phyloP scores from a whole-genome alignment of 2,113 vertebrate species.

The Ardeotis arabs region DNA sequence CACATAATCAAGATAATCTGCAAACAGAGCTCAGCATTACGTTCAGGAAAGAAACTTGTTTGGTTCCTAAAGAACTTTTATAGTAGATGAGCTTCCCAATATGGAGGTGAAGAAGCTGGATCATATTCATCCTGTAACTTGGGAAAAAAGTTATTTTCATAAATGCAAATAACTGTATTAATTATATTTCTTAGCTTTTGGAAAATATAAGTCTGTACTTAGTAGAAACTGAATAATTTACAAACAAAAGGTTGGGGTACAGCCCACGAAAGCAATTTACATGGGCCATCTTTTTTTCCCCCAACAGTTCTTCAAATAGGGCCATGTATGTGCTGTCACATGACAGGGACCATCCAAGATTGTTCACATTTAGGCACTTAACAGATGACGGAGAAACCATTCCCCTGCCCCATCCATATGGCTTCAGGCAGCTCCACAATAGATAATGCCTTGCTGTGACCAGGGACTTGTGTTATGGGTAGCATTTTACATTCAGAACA shows the following conservation, averaged over 20 bases:
- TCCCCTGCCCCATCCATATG: not conserved
- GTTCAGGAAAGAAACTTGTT: not conserved
- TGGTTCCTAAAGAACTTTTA: not conserved
- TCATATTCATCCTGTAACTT: not conserved
- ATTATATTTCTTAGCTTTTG: not conserved
- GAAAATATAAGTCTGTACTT: not conserved
- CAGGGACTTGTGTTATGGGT: not conserved
- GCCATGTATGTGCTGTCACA: fast-evolving
- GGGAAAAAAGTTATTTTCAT: not conserved
- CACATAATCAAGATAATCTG: not conserved
- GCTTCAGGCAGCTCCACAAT: not conserved
- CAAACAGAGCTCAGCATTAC: not conserved
- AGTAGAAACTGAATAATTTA: not conserved
- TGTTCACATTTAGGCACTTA: not conserved
- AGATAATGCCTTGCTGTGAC: not conserved
- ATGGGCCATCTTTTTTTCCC: not conserved
- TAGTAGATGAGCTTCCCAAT: not conserved
- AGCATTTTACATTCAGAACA: not conserved
- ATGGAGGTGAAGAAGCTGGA: not conserved
- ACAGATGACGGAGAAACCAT: not conserved
- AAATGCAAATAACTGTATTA: not conserved
- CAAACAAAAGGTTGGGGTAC: not conserved
- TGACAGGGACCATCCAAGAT: fast-evolving
- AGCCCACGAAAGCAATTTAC: not conserved
- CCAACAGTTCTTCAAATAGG: not conserved